Evolutionary conservation across 1,140 invertebrate species (phyloP).

Genomic region (Ostrea edulis): DNA sequence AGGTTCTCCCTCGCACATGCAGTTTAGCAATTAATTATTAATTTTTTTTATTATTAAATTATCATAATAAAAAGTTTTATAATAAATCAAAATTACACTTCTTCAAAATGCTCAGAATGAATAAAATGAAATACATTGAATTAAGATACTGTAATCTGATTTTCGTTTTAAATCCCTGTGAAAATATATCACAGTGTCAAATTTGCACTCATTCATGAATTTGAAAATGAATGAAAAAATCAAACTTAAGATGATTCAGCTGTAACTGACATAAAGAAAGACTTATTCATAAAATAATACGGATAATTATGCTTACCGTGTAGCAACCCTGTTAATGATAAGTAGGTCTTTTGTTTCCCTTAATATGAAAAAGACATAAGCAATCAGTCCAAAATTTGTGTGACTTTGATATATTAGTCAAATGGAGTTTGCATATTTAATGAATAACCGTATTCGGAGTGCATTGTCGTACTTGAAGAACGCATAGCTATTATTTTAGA

Average conservation of each 20-base stretch:
- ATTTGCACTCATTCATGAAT: background rate
- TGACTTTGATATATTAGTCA: background rate
- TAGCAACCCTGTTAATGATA: background rate
- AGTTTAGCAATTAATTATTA: conserved; percentile 6
- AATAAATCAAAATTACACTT: background rate
- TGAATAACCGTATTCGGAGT: background rate
- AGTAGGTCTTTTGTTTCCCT: background rate
- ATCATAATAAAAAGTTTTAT: background rate
- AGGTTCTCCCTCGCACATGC: conserved; percentile 25
- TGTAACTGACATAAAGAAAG: background rate
- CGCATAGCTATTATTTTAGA: too few relatives aligned
- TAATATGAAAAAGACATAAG: background rate
- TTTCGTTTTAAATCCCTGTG: background rate
- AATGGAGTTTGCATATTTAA: background rate
- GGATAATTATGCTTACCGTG: background rate
- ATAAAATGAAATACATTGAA: background rate
- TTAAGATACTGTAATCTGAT: background rate
- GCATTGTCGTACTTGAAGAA: too few relatives aligned
- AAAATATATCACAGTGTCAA: background rate
- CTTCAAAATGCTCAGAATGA: background rate
- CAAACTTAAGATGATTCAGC: conserved; percentile 8
- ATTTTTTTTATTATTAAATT: background rate
- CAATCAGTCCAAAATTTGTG: background rate
- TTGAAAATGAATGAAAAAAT: background rate
- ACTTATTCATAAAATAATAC: conserved; percentile 15